These are phyloP conservation scores for Coregonus sp. DNA, from an alignment of 2,797 vertebrate species.

Conservation along the genomic window DNA sequence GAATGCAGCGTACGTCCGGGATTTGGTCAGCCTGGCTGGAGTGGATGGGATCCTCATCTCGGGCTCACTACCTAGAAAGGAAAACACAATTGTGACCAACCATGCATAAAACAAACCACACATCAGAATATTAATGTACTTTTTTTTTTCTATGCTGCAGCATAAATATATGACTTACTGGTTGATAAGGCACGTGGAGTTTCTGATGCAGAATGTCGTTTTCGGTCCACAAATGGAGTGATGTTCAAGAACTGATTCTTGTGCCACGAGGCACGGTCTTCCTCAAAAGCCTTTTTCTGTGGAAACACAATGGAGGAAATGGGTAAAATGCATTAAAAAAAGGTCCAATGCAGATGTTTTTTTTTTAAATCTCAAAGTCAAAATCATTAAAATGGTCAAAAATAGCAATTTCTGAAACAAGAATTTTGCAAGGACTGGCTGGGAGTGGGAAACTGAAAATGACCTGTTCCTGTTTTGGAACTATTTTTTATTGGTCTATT, in stretches of 20 bases:
- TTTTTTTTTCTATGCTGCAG: too few species aligned
- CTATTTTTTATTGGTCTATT: too few species aligned
- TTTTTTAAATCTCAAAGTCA: too few species aligned
- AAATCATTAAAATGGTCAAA: too few species aligned
- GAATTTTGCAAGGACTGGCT: too few species aligned
- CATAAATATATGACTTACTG: slow-evolving; percentile 58
- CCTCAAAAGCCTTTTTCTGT: slow-evolving; percentile 78
- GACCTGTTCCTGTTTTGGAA: too few species aligned
- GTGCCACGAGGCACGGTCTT: slow-evolving; percentile 76
- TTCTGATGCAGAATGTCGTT: slow-evolving; percentile 68
- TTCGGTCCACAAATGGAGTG: slow-evolving; percentile 75
- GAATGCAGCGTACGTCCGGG: slow-evolving; percentile 54
- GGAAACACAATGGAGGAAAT: not conserved
- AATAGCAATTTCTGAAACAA: too few species aligned
- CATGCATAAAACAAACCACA: too few species aligned
- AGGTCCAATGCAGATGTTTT: too few species aligned
- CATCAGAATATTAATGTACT: too few species aligned
- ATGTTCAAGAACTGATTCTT: slow-evolving; percentile 82
- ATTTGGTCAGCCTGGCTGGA: slow-evolving; percentile 51
- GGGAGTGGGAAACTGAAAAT: too few species aligned
- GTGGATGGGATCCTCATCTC: slow-evolving; percentile 65
- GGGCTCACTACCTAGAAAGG: slow-evolving; percentile 71
- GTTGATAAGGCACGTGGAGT: slow-evolving; percentile 72
- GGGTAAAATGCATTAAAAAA: not conserved
- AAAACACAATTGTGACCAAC: not conserved